Evolutionary conservation across 2,888 invertebrate genomes (phyloP).

Genomic region (Phoronis australis): DNA sequence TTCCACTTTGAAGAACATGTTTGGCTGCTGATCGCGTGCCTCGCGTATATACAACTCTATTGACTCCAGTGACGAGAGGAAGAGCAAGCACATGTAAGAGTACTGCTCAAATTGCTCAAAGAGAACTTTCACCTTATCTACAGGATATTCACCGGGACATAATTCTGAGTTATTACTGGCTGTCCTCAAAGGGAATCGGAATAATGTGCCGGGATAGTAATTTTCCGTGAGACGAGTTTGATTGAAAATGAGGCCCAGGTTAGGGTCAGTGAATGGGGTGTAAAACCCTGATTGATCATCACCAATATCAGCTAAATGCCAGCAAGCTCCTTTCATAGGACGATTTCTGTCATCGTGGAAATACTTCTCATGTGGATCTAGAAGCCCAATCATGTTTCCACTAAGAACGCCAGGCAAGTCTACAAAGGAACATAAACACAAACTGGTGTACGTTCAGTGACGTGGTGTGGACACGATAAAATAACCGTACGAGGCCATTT

Average conservation of each 20-base stretch:
- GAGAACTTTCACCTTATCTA: slow-evolving; percentile 22
- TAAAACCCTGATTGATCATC: neutral
- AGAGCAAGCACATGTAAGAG: slow-evolving; percentile 32
- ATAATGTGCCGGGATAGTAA: slow-evolving; percentile 28
- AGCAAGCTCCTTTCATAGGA: neutral
- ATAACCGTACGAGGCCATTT: no score
- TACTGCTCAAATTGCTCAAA: slow-evolving; percentile 29
- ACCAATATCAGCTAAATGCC: neutral
- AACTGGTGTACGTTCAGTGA: no score
- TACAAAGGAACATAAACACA: no score
- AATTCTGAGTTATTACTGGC: slow-evolving; percentile 21
- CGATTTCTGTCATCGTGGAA: no score
- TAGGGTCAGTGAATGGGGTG: neutral
- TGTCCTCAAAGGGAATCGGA: slow-evolving; percentile 39
- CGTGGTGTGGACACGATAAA: no score
- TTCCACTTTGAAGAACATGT: neutral
- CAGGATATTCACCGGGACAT: slow-evolving; percentile 25
- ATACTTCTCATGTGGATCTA: neutral
- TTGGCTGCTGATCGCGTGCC: neutral
- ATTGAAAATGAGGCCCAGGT: neutral
- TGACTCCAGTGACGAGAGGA: slow-evolving; percentile 31
- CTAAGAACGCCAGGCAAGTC: slow-evolving; percentile 39
- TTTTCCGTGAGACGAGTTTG: neutral
- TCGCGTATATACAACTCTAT: slow-evolving; percentile 21
- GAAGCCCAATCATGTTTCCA: neutral